phyloP scores from a whole-genome alignment of 2,797 vertebrate species.

The Chelon labrosus region DNA sequence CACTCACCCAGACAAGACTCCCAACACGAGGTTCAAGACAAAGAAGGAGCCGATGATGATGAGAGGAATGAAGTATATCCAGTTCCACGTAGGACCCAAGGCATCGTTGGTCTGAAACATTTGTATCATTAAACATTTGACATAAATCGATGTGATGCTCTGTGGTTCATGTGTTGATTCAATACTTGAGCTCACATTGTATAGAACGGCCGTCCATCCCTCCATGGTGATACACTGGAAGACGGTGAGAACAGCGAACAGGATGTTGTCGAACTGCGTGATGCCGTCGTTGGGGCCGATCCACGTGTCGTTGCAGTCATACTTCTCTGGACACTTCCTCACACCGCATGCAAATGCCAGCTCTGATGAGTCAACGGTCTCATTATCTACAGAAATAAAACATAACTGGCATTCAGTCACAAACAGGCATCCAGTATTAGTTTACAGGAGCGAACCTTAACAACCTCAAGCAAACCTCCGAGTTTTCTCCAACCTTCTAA shows the following conservation, averaged over 20 bases:
- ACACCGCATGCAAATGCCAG: slow-evolving; percentile 94
- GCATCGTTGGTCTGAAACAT: slow-evolving; percentile 96
- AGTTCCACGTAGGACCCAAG: slow-evolving; percentile 97
- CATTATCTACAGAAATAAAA: slow-evolving; percentile 77
- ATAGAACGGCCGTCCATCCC: slow-evolving; percentile 98
- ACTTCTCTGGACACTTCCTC: slow-evolving; percentile 92
- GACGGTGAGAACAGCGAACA: slow-evolving; percentile 98
- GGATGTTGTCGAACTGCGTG: slow-evolving; percentile 99
- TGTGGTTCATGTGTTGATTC: neutral
- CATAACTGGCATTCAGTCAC: neutral
- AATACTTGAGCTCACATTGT: slow-evolving; percentile 89
- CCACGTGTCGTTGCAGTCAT: slow-evolving; percentile 93
- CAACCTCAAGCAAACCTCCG: too few relatives aligned
- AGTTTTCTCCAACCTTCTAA: too few relatives aligned
- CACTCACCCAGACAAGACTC: slow-evolving; percentile 97
- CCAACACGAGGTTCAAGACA: slow-evolving; percentile 98
- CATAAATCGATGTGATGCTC: neutral
- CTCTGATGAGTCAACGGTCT: slow-evolving; percentile 91
- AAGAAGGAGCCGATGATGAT: slow-evolving; percentile 99
- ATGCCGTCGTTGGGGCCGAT: slow-evolving; percentile 98
- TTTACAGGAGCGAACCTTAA: neutral
- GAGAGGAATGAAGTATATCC: slow-evolving; percentile 99
- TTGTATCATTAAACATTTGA: slow-evolving; percentile 11
- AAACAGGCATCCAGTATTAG: neutral
- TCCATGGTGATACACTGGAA: slow-evolving; percentile 99